phyloP scores from a whole-genome alignment of 2,797 vertebrate genomes.

The Esox masquinongy region DNA sequence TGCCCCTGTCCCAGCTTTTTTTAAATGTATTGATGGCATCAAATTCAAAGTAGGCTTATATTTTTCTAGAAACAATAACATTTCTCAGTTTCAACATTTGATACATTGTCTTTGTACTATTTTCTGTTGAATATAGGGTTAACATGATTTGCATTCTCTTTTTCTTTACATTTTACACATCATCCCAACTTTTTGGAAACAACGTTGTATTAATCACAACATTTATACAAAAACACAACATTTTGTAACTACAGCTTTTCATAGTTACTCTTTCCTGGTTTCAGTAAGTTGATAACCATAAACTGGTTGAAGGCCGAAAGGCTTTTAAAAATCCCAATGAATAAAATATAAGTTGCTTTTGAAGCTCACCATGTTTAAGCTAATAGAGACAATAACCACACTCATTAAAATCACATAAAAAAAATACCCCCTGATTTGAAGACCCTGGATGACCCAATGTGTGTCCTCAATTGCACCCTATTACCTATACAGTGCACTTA shows the following conservation, averaged over 20 bases:
- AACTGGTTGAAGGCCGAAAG: slow-evolving; percentile 43
- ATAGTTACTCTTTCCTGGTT: slow-evolving; percentile 33
- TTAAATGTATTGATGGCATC: too few species aligned
- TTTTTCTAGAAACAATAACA: too few species aligned
- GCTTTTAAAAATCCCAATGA: slow-evolving; percentile 65
- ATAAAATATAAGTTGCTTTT: slow-evolving; percentile 68
- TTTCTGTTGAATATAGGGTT: too few species aligned
- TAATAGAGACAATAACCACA: slow-evolving; percentile 56
- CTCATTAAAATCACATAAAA: slow-evolving; percentile 56
- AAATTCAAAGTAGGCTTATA: too few species aligned
- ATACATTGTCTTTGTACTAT: too few species aligned
- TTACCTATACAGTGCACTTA: not conserved
- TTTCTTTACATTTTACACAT: too few species aligned
- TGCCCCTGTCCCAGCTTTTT: too few species aligned
- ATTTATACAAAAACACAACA: not conserved
- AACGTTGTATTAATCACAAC: too few species aligned
- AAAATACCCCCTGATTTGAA: not conserved
- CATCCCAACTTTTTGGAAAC: too few species aligned
- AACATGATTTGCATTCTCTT: too few species aligned
- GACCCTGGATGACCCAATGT: not conserved
- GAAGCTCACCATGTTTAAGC: slow-evolving; percentile 49
- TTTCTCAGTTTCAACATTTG: too few species aligned
- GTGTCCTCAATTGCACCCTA: not conserved
- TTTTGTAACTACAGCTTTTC: not conserved
- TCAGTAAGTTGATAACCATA: slow-evolving; percentile 52